Evolutionary conservation across 2,797 vertebrate species (phyloP).

Genomic region (Coreius guichenoti): DNA sequence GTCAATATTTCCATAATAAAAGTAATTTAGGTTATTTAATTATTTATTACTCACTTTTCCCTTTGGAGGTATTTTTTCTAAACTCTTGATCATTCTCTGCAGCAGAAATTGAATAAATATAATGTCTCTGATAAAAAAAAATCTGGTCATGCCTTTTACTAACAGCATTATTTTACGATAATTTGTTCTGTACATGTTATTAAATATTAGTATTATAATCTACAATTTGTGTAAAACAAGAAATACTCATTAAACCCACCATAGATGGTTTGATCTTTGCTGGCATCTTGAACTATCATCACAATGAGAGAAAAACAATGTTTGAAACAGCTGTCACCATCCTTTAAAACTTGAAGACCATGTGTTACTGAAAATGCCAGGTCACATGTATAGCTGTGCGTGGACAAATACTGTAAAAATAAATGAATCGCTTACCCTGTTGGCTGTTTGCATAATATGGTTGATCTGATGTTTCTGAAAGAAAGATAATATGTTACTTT

Average conservation of each 20-base stretch:
- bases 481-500: background rate
- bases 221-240: background rate
- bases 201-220: background rate
- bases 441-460: background rate
- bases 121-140: background rate
- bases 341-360: background rate
- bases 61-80: background rate
- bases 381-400: background rate
- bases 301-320: background rate
- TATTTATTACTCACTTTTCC: slow-evolving; percentile 20
- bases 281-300: slow-evolving; percentile 1
- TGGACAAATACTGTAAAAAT: background rate
- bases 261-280: slow-evolving; percentile 9
- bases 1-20: background rate
- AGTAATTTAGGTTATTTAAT: background rate
- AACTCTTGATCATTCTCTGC: slow-evolving; percentile 31
- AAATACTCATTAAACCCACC: slow-evolving; percentile 29
- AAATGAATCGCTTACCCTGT: slow-evolving; percentile 4
- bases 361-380: background rate
- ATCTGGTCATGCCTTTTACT: background rate
- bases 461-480: background rate
- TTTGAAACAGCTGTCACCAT: background rate
- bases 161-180: background rate
- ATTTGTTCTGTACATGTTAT: background rate
- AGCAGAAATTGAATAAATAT: background rate